These are phyloP conservation scores for Incurvaria masculella DNA, from an alignment of 2,888 invertebrate species.

Conservation along the genomic window DNA sequence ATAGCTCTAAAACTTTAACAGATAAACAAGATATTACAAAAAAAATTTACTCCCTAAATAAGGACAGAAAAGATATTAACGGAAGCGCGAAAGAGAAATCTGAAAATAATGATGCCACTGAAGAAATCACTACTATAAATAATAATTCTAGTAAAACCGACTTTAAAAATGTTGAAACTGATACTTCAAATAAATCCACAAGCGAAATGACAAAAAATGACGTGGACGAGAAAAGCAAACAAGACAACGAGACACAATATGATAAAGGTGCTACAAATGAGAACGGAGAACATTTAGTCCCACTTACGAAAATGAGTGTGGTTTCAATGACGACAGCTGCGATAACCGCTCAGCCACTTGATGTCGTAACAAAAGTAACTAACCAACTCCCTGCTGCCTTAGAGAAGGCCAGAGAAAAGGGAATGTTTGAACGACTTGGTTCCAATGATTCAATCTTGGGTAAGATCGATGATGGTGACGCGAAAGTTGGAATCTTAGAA, in stretches of 20 bases:
- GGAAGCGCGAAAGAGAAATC: slow-evolving; percentile 15
- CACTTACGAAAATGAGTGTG: slow-evolving; percentile 47
- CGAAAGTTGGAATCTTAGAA: slow-evolving; percentile 21
- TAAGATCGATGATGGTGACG: slow-evolving; percentile 29
- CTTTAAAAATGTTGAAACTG: neutral
- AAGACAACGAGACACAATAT: slow-evolving; percentile 49
- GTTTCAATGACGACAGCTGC: slow-evolving; percentile 59
- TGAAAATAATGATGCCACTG: slow-evolving; percentile 9
- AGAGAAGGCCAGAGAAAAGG: slow-evolving; percentile 50
- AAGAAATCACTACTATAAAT: too few relatives aligned
- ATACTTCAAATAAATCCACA: neutral
- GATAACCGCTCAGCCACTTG: slow-evolving; percentile 54
- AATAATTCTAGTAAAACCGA: neutral
- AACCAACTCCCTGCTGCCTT: slow-evolving; percentile 49
- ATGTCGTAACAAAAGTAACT: slow-evolving; percentile 53
- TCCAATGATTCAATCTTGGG: slow-evolving; percentile 42
- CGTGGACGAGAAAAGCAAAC: slow-evolving; percentile 30
- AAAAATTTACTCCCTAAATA: slow-evolving; percentile 13
- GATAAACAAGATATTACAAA: slow-evolving; percentile 14
- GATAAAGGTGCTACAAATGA: slow-evolving; percentile 29
- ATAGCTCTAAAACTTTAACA: slow-evolving; percentile 39
- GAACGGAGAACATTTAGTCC: slow-evolving; percentile 40
- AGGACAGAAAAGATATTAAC: slow-evolving; percentile 22
- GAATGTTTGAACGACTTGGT: slow-evolving; percentile 42
- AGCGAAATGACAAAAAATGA: slow-evolving; percentile 19